phyloP scores from a whole-genome alignment of 2,113 vertebrate species.

The Falcunculus frontatus region DNA sequence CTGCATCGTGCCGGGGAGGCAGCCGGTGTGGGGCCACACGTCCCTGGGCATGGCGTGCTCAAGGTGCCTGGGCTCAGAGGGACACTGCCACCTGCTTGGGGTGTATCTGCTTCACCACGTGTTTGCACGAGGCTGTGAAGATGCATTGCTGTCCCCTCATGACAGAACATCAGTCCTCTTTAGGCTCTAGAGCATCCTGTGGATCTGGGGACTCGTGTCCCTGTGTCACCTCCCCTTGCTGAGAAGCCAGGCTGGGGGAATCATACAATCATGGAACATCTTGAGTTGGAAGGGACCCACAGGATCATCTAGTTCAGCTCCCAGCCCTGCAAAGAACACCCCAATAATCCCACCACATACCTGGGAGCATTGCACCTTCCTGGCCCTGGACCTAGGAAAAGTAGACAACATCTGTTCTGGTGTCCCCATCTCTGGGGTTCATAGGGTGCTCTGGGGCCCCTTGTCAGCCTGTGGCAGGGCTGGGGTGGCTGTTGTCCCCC shows the following conservation, averaged over 20 bases:
- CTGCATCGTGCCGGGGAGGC: neutral
- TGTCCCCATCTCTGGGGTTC: neutral
- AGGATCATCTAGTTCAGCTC: neutral
- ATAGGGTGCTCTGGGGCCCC: neutral
- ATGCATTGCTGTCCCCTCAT: rapidly evolving
- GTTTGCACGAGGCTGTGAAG: neutral
- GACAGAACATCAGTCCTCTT: neutral
- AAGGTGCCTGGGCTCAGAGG: neutral
- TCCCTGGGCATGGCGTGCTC: rapidly evolving
- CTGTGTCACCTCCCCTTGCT: neutral
- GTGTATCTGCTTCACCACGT: rapidly evolving
- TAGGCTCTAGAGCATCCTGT: neutral
- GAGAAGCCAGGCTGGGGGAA: neutral
- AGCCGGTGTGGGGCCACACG: rapidly evolving
- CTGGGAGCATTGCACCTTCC: neutral
- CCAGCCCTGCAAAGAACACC: neutral
- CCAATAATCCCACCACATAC: too few relatives aligned
- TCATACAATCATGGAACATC: rapidly evolving
- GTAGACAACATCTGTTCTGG: rapidly evolving
- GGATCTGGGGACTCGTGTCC: neutral
- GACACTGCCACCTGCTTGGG: neutral
- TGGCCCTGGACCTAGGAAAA: neutral
- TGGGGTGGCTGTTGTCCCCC: rapidly evolving
- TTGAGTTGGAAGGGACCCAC: neutral
- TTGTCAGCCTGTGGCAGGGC: neutral